Evolutionary conservation across 1,140 invertebrate genomes (phyloP).

Genomic region (Zaprionus lachaisei): DNA sequence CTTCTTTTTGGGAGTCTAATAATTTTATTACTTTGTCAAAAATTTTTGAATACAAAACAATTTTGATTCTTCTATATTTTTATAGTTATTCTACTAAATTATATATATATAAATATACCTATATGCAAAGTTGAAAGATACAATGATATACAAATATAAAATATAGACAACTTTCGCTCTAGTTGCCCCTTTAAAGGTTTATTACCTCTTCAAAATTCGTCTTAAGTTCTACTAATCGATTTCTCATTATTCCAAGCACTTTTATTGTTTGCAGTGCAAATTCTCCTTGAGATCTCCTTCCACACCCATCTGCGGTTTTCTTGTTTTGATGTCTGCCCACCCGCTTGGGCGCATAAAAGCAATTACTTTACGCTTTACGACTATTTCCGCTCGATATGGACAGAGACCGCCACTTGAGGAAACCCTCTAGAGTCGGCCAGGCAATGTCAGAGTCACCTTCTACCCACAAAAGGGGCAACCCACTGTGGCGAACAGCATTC

Average conservation of each 20-base stretch:
- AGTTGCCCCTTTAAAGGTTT: not conserved
- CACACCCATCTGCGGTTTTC: not conserved
- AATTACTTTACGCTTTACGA: conserved; percentile 27
- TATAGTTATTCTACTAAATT: too few species aligned
- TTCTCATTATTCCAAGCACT: not conserved
- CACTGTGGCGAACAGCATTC: conserved; percentile 20
- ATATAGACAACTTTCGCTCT: not conserved
- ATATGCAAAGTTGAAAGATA: too few species aligned
- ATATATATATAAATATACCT: too few species aligned
- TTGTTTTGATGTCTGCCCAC: conserved; percentile 14
- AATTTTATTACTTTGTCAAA: too few species aligned
- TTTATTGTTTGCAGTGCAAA: not conserved
- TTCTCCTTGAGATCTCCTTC: conserved; percentile 1
- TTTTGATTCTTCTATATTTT: too few species aligned
- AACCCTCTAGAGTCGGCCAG: conserved; percentile 9
- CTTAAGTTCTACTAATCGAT: not conserved
- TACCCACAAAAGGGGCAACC: conserved; percentile 16
- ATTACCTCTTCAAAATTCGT: not conserved
- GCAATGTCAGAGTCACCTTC: not conserved
- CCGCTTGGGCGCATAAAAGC: conserved; percentile 35
- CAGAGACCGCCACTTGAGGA: conserved; percentile 13
- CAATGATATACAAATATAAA: too few species aligned
- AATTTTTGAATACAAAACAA: too few species aligned
- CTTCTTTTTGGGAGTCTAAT: too few species aligned
- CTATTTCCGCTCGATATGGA: conserved; percentile 31